Conservation (phyloP, 2,797 vertebrate genomes). For the Sorex maritimensis region DNA sequence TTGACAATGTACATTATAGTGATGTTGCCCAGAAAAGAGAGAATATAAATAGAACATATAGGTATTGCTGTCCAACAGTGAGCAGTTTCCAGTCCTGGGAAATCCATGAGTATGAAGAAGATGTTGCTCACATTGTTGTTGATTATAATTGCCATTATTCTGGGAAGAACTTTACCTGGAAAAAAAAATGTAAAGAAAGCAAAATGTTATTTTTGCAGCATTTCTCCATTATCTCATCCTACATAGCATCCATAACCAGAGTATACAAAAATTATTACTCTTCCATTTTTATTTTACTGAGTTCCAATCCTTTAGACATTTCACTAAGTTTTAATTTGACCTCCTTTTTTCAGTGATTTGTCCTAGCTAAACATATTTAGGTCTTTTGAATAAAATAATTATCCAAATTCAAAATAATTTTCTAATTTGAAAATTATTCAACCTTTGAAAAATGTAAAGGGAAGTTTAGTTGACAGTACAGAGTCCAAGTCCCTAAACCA, state of each 20-base stretch:
- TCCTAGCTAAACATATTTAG: neutral
- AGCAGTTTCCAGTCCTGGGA: constrained; percentile 67
- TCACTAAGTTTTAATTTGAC: no score
- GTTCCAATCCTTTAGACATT: fast-evolving
- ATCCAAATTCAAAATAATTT: no score
- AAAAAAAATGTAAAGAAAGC: neutral
- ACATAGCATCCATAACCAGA: fast-evolving
- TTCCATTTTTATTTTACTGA: neutral
- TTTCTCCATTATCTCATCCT: neutral
- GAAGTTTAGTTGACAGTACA: neutral
- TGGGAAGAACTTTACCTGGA: neutral
- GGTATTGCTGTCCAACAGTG: constrained; percentile 76
- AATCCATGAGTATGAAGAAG: constrained; percentile 79
- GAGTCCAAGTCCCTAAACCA: neutral
- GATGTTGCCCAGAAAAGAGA: constrained; percentile 78
- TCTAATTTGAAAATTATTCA: neutral
- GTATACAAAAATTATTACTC: fast-evolving
- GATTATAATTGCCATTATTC: constrained; percentile 47
- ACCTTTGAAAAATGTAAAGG: neutral
- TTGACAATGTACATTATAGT: constrained; percentile 69
- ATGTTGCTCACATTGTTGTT: constrained; percentile 56
- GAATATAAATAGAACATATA: constrained; percentile 70
- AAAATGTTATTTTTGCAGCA: neutral
- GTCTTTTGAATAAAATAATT: neutral
- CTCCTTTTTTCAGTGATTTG: neutral